These are phyloP conservation scores for Vulpes lagopus DNA, from an alignment of 2,113 vertebrate species.

Conservation along the genomic window DNA sequence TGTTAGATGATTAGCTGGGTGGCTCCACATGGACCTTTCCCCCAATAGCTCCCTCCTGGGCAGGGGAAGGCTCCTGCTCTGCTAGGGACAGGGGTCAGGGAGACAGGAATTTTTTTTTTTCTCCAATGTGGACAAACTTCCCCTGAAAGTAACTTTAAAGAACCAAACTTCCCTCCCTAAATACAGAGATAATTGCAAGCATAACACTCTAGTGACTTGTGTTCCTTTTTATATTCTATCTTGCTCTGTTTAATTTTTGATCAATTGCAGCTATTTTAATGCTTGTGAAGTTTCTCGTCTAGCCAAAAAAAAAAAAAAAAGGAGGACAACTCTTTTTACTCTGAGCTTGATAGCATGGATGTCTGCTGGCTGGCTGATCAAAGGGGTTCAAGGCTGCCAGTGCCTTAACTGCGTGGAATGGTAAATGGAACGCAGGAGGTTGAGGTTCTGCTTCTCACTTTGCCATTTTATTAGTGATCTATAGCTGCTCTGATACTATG, in stretches of 20 bases:
- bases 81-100: background rate
- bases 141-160: constrained; percentile 17
- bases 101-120: background rate
- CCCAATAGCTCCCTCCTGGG: accelerated
- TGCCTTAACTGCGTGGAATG: accelerated
- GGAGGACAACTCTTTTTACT: background rate
- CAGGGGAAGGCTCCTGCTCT: background rate
- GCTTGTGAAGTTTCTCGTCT: background rate
- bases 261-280: constrained; percentile 51
- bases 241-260: constrained; percentile 60
- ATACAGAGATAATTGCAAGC: background rate
- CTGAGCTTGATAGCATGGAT: background rate
- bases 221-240: constrained; percentile 53
- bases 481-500: background rate
- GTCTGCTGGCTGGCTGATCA: background rate
- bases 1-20: background rate
- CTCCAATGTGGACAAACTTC: background rate
- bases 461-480: background rate
- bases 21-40: background rate
- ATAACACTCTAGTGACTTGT: background rate
- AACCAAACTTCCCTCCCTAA: background rate
- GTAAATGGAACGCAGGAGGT: background rate
- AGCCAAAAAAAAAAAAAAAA: background rate
- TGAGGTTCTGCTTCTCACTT: background rate
- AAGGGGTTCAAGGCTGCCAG: background rate